phyloP scores from a whole-genome alignment of 2,797 vertebrate species.

The Argya squamiceps region DNA sequence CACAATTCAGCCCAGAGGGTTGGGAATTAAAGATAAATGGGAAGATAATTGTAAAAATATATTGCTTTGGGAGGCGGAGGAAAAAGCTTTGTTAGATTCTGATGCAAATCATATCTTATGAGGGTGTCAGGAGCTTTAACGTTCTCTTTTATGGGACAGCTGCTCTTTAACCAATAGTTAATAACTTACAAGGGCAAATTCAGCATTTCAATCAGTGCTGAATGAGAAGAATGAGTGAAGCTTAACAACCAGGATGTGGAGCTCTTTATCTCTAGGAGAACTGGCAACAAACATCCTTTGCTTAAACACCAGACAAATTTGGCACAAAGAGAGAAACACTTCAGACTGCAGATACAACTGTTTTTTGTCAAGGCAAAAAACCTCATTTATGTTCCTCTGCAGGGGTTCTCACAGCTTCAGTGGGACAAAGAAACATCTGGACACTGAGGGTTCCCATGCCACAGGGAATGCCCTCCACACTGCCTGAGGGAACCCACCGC shows the following conservation, averaged over 20 bases:
- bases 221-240: not conserved
- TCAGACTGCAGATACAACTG: not conserved
- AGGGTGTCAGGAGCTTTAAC: slow-evolving; percentile 23
- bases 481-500: not conserved
- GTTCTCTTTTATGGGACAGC: slow-evolving; percentile 55
- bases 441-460: not conserved
- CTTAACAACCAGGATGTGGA: not conserved
- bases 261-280: not conserved
- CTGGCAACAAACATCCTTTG: not conserved
- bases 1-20: slow-evolving; percentile 20
- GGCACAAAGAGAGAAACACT: not conserved
- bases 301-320: not conserved
- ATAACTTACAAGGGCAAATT: slow-evolving; percentile 65
- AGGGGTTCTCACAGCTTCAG: not conserved
- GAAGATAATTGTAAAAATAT: slow-evolving; percentile 32
- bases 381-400: not conserved
- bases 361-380: not conserved
- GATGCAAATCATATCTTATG: slow-evolving; percentile 19
- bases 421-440: not conserved
- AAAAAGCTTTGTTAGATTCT: slow-evolving; percentile 53
- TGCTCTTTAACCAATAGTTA: slow-evolving; percentile 68
- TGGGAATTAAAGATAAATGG: slow-evolving; percentile 16
- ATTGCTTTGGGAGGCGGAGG: slow-evolving; percentile 35
- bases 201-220: slow-evolving; percentile 45
- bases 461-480: not conserved